Evolutionary conservation across 2,113 vertebrate species (phyloP), one percentile per base, ranked within the genome.

Genomic region (Chrysemys picta): DNA sequence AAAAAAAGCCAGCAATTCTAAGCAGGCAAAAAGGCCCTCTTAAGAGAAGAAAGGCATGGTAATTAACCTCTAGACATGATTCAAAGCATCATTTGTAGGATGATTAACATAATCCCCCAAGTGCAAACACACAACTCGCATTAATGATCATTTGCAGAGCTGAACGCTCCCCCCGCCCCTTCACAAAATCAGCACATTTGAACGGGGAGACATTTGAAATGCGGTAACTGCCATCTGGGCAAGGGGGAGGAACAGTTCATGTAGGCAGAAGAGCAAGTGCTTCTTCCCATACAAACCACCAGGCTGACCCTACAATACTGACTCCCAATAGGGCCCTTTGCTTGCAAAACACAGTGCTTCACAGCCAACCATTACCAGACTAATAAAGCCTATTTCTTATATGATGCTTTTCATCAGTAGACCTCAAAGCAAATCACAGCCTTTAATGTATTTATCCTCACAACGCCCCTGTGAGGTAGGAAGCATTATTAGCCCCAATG

Each of bases 81-180:
- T 96, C 96, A 97, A 96, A 97, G 97, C 96, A 94, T 97, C 97
- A 95, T 98, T 98, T 98, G 97, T 97, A 97, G 95, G 95, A 91
- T 92, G 97, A 97, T 98, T 98, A 98, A 95, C 97, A 97, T 98
- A 97, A 98, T 97, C 97, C 96, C 96, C 96, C 94, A 95, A 96
- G 97, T 96, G 93, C 97, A 97, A 95, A 95, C 93, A 91, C 93
- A 95, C 94, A 95, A 96, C 87, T 78, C 89, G 95, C 93, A 80
- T 95, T 96, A 97, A 80, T 1, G 35, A 97, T 94, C 89, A 52
- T 94, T 95, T 92, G 89, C 93, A 78, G 84, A 84, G 89, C 91
- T 82, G 85, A 93, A 53, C 1, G 12, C 82, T 92, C 82, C 76
- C n/a, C 91, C 92, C 89, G 82, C 50, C 86, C 89, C 83, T 84